Evolutionary conservation across 1,140 invertebrate species (phyloP), one percentile per base, ranked within the genome.

Genomic region (Drosophila pseudoananassae): DNA sequence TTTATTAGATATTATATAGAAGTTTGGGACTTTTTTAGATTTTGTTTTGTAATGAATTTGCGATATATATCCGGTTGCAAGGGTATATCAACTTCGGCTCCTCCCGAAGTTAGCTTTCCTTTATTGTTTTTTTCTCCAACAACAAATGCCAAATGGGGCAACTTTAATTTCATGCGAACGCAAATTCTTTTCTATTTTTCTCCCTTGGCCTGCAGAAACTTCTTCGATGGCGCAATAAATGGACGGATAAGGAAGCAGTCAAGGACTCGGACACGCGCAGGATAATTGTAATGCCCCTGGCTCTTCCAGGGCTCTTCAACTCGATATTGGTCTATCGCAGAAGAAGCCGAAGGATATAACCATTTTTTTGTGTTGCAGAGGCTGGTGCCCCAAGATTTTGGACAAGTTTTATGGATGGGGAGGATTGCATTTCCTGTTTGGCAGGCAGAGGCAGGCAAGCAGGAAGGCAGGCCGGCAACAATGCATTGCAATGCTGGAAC

Each of bases 171-270:
- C 15, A 25, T 53, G 29, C 69, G 38, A 75, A 74, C 66, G 74
- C 59, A 78, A 79, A 78, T 66, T 65, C 59, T 45, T 64, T 61
- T 20, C 20, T 20, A 20, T 20, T 20, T 52, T 20, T 8, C 12
- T 12, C 55, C 40, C 33, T 36, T 10, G n/a, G 23, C 40, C 55
- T 7, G 20, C 2, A 4, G 15, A 77, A 78, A 79, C 58, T 83
- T 75, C 47, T 83, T 75, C 75, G 70, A 83, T 83, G 73, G 68
- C 58, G 73, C 80, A 82, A 77, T 83, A 83, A 83, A 83, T 78
- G 79, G 25, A 61, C 63, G 55, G 60, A 63, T 46, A 53, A 68
- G 52, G 33, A 57, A 52, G 23, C 45, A 40, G 50, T 51, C 63
- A 40, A 69, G 74, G 64, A 70, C 60, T 56, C 61, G 57, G 76